Conservation (phyloP, 2,797 vertebrate genomes). For the Todus mexicanus region DNA sequence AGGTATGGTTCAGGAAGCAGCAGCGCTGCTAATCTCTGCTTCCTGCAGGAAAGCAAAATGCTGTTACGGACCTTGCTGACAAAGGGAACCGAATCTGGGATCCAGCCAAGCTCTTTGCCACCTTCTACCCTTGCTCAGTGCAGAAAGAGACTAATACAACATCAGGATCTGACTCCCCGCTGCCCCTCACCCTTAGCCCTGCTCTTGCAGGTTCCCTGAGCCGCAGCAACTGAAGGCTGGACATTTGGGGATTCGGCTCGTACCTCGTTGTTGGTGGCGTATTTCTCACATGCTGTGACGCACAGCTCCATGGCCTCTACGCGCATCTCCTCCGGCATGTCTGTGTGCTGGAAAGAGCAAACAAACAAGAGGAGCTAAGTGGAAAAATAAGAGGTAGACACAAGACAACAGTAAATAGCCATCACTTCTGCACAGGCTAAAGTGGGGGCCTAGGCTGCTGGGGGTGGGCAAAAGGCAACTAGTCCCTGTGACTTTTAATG, state of each 20-base stretch:
- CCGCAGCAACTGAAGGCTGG: neutral
- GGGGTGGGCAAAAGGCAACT: neutral
- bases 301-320: conserved; percentile 94
- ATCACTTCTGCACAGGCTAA: neutral
- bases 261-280: conserved; percentile 96
- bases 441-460: neutral
- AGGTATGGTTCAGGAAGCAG: neutral
- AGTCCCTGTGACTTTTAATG: neutral
- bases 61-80: neutral
- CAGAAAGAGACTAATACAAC: neutral
- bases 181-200: neutral
- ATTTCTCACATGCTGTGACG: conserved; percentile 94
- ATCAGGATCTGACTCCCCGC: neutral
- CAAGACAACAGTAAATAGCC: neutral
- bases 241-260: neutral
- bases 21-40: neutral
- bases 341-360: conserved; percentile 85
- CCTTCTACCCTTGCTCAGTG: neutral
- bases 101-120: neutral
- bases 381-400: neutral
- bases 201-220: neutral
- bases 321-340: conserved; percentile 98
- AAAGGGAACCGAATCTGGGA: neutral
- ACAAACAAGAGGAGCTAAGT: conserved; percentile 1
- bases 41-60: neutral